phyloP scores from a whole-genome alignment of 2,113 vertebrate species.

The Petroica traversi region DNA sequence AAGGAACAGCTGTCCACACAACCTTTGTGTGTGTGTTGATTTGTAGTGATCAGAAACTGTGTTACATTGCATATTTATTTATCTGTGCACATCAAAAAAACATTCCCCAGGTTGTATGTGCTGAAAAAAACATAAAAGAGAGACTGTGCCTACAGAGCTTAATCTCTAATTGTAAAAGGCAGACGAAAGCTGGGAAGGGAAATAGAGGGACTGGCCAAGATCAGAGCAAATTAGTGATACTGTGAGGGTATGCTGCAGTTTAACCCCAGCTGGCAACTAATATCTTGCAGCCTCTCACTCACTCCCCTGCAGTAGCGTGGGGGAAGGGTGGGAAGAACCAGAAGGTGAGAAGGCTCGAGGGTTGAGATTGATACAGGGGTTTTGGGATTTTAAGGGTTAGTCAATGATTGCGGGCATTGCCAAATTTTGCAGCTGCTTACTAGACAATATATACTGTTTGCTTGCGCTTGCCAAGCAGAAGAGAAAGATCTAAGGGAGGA shows the following conservation, averaged over 20 bases:
- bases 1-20: not conserved
- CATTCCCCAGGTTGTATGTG: not conserved
- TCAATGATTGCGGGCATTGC: too few species aligned
- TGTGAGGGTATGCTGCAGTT: not conserved
- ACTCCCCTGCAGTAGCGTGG: too few species aligned
- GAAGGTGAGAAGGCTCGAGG: not conserved
- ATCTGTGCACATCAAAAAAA: not conserved
- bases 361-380: too few species aligned
- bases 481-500: too few species aligned
- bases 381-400: too few species aligned
- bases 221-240: not conserved
- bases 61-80: not conserved
- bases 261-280: not conserved
- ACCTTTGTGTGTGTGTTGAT: not conserved
- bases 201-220: not conserved
- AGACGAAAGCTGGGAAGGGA: not conserved
- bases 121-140: not conserved
- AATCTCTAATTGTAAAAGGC: not conserved
- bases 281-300: rapidly evolving
- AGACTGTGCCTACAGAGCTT: not conserved
- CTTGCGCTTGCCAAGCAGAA: too few species aligned
- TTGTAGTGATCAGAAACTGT: not conserved
- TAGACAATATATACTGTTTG: too few species aligned
- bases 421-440: too few species aligned
- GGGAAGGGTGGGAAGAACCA: not conserved